These are phyloP conservation scores for Zosterops borbonicus DNA, from an alignment of 2,113 vertebrate species.

Conservation along the genomic window DNA sequence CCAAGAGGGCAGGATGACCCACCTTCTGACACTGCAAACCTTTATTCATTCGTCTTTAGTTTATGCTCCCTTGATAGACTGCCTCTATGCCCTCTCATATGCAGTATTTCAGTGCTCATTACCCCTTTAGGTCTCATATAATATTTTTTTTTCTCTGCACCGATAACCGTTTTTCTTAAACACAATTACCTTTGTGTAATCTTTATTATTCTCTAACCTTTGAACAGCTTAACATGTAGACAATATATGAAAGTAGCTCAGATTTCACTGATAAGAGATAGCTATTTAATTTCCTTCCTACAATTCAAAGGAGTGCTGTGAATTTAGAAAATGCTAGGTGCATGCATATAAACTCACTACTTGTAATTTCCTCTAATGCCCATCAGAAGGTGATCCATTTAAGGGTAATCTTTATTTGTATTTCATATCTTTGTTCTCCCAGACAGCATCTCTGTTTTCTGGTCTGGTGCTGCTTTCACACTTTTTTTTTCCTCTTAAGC, in stretches of 20 bases:
- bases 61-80: background rate
- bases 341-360: background rate
- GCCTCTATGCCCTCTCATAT: background rate
- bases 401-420: background rate
- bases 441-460: background rate
- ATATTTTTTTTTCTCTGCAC: background rate
- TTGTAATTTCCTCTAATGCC: background rate
- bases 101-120: background rate
- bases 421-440: background rate
- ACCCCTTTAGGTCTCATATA: background rate
- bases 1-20: background rate
- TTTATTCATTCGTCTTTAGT: background rate
- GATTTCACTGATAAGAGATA: background rate
- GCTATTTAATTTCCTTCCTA: slow-evolving; percentile 6
- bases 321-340: background rate
- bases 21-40: background rate
- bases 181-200: background rate
- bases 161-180: background rate
- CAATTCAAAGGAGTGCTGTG: background rate
- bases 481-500: background rate
- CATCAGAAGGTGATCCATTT: background rate
- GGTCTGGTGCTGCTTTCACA: background rate
- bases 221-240: background rate
- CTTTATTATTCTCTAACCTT: background rate
- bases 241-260: background rate